These are phyloP conservation scores for Crocidura indochinensis DNA, from an alignment of 2,797 vertebrate genomes.

Conservation along the genomic window DNA sequence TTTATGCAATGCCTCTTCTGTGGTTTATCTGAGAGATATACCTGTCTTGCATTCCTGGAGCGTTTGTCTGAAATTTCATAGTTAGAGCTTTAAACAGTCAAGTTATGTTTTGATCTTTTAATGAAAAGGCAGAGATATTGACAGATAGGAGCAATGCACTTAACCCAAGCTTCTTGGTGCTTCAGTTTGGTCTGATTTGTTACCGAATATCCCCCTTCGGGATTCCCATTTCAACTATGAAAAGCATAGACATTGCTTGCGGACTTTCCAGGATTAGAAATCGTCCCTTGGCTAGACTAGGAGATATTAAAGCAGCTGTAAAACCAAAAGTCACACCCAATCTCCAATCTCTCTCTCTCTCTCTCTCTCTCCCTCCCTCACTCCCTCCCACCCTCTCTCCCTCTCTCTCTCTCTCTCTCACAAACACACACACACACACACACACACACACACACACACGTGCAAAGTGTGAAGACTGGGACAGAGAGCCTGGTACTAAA, in stretches of 20 bases:
- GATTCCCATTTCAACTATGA: constrained; percentile 35
- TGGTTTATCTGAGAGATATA: constrained; percentile 82
- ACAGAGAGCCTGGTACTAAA: no score
- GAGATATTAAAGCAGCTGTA: neutral
- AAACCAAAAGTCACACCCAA: neutral
- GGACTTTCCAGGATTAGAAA: constrained; percentile 37
- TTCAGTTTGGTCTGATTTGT: neutral
- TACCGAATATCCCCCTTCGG: constrained; percentile 28
- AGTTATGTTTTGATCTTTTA: constrained; percentile 52
- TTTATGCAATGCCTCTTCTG: constrained; percentile 29
- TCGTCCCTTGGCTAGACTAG: neutral
- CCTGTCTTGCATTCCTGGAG: constrained; percentile 80
- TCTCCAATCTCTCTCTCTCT: no score
- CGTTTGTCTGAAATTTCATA: constrained; percentile 69
- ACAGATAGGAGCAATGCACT: neutral
- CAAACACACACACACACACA: no score
- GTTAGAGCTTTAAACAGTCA: constrained; percentile 54
- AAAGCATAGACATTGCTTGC: constrained; percentile 26
- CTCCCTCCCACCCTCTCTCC: no score
- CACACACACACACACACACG: neutral
- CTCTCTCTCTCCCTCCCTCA: no score
- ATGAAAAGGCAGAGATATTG: constrained; percentile 60
- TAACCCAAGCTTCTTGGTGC: neutral
- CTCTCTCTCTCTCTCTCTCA: no score
- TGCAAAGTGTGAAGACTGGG: neutral